Evolutionary conservation across 1,140 invertebrate genomes (phyloP).

Genomic region (Camponotus pennsylvanicus): DNA sequence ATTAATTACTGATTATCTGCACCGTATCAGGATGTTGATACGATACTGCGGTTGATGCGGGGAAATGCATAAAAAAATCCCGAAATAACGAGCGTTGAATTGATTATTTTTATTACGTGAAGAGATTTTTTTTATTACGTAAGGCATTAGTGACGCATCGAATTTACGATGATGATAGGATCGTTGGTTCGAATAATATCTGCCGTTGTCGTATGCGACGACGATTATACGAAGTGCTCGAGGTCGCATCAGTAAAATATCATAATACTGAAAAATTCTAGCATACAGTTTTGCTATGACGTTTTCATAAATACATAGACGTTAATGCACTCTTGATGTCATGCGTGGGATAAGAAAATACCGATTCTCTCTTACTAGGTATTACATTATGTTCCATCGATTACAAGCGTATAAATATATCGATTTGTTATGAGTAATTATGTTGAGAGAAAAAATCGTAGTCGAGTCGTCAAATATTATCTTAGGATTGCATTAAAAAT

Average conservation of each 20-base stretch:
- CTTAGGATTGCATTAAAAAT: not conserved
- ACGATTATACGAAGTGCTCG: conserved; percentile 18
- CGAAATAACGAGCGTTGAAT: conserved; percentile 3
- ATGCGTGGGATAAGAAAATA: conserved; percentile 12
- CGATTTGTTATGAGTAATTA: conserved; percentile 36
- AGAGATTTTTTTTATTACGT: conserved; percentile 18
- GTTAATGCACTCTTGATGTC: conserved; percentile 19
- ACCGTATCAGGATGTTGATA: not conserved
- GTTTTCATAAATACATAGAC: conserved; percentile 17
- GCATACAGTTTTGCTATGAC: conserved; percentile 4
- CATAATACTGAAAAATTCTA: conserved; percentile 30
- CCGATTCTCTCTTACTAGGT: not conserved
- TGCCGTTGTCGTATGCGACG: not conserved
- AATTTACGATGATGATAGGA: conserved; percentile 18
- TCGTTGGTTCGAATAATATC: not conserved
- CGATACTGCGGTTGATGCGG: not conserved
- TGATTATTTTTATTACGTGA: conserved; percentile 27
- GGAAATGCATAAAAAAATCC: not conserved
- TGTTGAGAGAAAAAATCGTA: not conserved
- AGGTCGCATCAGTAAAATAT: conserved; percentile 10
- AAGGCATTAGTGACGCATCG: conserved; percentile 35
- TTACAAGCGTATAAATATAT: conserved; percentile 23
- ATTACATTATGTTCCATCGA: not conserved
- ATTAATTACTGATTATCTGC: conserved; percentile 17
- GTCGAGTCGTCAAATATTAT: not conserved